Evolutionary conservation across 2,888 invertebrate species (phyloP).

Genomic region (Gnatocerus cornutus): DNA sequence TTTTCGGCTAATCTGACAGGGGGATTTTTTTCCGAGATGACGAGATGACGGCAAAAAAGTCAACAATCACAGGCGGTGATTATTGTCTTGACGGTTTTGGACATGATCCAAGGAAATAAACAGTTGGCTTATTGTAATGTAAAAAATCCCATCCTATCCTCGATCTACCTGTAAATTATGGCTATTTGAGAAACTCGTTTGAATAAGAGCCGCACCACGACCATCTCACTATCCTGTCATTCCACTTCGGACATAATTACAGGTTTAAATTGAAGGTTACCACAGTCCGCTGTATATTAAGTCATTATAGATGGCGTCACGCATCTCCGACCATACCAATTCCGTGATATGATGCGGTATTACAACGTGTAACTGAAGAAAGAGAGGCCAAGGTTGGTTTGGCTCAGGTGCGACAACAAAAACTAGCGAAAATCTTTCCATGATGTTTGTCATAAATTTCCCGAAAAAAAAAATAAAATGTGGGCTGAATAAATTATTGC

Average conservation of each 20-base stretch:
- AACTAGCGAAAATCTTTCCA: too few species aligned
- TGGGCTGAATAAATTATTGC: too few species aligned
- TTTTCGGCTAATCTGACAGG: constrained; percentile 11
- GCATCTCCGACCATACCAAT: constrained; percentile 44
- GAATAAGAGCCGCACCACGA: constrained; percentile 29
- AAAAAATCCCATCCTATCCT: constrained; percentile 21
- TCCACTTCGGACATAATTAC: constrained; percentile 50
- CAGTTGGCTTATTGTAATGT: constrained; percentile 3
- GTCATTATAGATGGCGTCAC: constrained; percentile 53
- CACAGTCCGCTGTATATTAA: constrained; percentile 49
- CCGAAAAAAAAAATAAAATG: too few species aligned
- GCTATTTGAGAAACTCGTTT: constrained; percentile 40
- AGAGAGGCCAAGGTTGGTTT: constrained; percentile 1
- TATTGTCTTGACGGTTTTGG: neutral
- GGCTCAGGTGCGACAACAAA: neutral
- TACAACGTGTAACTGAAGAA: constrained; percentile 2
- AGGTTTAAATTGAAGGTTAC: constrained; percentile 45
- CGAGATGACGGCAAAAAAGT: neutral
- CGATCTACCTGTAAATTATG: constrained; percentile 35
- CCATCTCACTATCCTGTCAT: constrained; percentile 42
- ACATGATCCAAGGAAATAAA: neutral
- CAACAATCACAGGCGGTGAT: neutral
- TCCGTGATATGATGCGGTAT: constrained; percentile 27
- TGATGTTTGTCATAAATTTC: too few species aligned
- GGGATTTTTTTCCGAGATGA: neutral